Percentiles rank a stretch among this genome's conserved stretches.
Evolutionary conservation across 2,797 vertebrate species (phyloP).

Genomic region (Lepus townsendii): DNA sequence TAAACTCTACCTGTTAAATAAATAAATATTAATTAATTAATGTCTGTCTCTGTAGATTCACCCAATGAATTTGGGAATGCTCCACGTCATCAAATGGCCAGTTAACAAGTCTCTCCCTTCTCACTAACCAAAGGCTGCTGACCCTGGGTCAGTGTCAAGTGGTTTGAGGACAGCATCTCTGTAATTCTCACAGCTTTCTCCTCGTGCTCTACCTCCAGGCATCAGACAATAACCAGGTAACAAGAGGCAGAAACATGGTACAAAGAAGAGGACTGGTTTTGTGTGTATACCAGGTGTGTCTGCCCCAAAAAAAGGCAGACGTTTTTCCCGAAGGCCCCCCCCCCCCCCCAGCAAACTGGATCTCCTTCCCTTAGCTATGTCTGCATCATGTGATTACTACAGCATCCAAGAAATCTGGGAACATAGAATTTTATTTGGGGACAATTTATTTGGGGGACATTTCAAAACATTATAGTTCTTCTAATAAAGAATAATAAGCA

Average conservation of each 20-base stretch:
- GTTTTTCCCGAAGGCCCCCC: not conserved
- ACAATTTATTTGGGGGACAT: not conserved
- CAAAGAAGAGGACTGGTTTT: not conserved
- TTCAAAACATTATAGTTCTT: not conserved
- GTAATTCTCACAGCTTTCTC: not conserved
- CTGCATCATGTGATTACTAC: not conserved
- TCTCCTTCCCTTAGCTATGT: not conserved
- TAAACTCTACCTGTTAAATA: no score
- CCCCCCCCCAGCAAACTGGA: not conserved
- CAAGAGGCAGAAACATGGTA: not conserved
- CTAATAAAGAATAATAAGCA: not conserved
- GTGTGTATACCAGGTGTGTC: not conserved
- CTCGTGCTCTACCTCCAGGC: not conserved
- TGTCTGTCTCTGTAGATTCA: not conserved
- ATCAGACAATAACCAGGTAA: not conserved
- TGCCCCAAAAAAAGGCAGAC: not conserved
- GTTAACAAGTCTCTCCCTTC: not conserved
- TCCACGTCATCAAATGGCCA: not conserved
- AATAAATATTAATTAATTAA: no score
- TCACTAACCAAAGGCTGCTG: not conserved
- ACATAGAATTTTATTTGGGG: not conserved
- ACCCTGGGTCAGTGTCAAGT: not conserved
- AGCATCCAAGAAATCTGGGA: not conserved
- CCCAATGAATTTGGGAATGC: not conserved
- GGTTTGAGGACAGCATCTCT: not conserved